phyloP scores from a whole-genome alignment of 2,113 vertebrate genomes.

The Myocastor coypus region DNA sequence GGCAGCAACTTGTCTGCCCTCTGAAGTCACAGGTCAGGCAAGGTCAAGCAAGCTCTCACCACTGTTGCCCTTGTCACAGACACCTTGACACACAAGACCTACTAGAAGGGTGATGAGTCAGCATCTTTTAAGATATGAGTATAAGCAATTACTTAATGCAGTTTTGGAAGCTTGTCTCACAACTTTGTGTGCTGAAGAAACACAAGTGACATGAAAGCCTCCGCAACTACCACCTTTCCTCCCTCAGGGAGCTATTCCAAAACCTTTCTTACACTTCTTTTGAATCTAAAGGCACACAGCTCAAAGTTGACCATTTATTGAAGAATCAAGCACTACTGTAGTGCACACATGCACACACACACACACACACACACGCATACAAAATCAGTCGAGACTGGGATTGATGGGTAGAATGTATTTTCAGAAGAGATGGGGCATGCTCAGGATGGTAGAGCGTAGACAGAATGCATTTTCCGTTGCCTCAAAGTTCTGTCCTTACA shows the following conservation, averaged over 20 bases:
- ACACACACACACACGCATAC: background rate
- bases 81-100: no score
- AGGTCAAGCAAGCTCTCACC: background rate
- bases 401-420: background rate
- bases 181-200: slow-evolving; percentile 42
- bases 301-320: background rate
- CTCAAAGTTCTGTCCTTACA: background rate
- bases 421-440: no score
- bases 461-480: background rate
- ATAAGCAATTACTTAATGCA: background rate
- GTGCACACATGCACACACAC: background rate
- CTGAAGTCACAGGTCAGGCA: background rate
- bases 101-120: background rate
- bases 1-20: background rate
- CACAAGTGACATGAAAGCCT: background rate
- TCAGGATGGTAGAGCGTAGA: background rate
- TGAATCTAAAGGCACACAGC: background rate
- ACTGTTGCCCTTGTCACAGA: background rate
- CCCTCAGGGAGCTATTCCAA: background rate
- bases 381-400: background rate
- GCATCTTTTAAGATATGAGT: background rate
- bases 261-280: background rate
- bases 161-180: slow-evolving; percentile 22
- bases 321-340: background rate
- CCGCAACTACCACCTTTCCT: background rate